Evolutionary conservation across 2,113 vertebrate genomes (phyloP).

Genomic region (Montifringilla adamsi): DNA sequence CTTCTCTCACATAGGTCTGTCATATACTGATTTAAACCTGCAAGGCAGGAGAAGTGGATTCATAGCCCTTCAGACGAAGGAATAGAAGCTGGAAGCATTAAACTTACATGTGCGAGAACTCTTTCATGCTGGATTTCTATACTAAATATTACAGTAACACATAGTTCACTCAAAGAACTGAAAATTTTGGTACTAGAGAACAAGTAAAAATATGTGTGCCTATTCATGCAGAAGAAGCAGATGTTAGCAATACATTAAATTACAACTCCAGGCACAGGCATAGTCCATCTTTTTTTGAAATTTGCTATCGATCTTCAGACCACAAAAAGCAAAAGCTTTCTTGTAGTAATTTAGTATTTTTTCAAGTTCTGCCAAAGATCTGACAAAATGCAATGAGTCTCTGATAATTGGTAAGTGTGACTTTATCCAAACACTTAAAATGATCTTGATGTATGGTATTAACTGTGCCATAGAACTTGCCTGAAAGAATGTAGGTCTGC

Average conservation of each 20-base stretch:
- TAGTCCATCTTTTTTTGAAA: background rate
- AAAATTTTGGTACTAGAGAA: background rate
- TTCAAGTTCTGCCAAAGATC: background rate
- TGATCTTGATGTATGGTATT: background rate
- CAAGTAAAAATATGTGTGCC: background rate
- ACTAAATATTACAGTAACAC: slow-evolving; percentile 17
- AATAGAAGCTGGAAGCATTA: background rate
- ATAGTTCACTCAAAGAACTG: background rate
- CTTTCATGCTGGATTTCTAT: background rate
- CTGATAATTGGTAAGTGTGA: background rate
- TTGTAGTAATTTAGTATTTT: background rate
- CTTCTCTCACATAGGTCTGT: background rate
- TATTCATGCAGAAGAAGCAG: background rate
- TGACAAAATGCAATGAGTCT: background rate
- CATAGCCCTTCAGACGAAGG: background rate
- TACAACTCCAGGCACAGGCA: background rate
- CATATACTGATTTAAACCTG: background rate
- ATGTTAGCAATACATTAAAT: background rate
- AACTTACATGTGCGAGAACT: background rate
- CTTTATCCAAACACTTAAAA: background rate
- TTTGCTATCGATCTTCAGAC: background rate
- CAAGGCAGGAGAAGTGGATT: background rate
- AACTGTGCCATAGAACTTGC: background rate
- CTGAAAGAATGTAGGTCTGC: background rate
- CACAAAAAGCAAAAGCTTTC: background rate